A percentile compares a stretch with the other conserved stretches of the same genome.
Conservation (phyloP, 2,113 vertebrate species). For the Epinephelus fuscoguttatus region DNA sequence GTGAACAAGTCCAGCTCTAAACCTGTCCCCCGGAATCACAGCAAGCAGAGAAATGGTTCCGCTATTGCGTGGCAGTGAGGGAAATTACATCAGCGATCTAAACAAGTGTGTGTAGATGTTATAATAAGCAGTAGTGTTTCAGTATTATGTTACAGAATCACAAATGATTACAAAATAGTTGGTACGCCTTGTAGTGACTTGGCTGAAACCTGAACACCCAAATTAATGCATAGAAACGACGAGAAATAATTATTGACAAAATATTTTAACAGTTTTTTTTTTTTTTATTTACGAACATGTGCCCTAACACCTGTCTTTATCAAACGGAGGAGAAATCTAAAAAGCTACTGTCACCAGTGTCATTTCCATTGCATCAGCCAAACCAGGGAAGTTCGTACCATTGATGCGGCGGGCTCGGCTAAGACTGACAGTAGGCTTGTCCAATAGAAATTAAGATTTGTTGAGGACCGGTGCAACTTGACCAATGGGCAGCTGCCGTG, state of each 20-base stretch:
- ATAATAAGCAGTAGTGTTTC: neutral
- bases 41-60: conserved; percentile 44
- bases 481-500: conserved; percentile 65
- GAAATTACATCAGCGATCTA: neutral
- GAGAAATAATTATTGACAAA: neutral
- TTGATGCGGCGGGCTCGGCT: conserved; percentile 35
- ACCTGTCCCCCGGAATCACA: conserved; percentile 30
- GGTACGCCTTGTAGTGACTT: no score
- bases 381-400: neutral
- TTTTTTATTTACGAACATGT: neutral
- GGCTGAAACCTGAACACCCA: neutral
- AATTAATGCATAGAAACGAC: neutral
- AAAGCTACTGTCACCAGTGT: neutral
- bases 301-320: neutral
- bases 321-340: neutral
- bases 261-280: neutral
- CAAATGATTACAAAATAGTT: neutral
- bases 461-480: rapidly evolving
- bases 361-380: conserved; percentile 86
- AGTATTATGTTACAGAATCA: neutral
- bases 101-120: neutral
- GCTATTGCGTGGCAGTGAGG: neutral
- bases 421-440: conserved; percentile 59
- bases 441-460: conserved; percentile 61
- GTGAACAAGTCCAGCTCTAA: conserved; percentile 2